Base-by-base conservation (phyloP, 2,113 vertebrate genomes). In the Lophochroa leadbeateri region DNA sequence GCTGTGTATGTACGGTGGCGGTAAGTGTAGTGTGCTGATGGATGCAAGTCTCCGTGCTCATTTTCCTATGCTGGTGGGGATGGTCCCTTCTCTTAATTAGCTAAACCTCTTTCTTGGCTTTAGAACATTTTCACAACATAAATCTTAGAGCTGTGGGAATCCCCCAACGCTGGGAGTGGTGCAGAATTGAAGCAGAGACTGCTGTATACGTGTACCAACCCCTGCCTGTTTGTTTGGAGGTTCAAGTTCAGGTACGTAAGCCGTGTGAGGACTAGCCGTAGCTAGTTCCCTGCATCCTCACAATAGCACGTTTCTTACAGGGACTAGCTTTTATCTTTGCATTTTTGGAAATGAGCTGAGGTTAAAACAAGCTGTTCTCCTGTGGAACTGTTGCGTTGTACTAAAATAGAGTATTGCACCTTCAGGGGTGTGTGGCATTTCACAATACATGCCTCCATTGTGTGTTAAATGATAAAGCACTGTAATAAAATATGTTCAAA, bases 391-490 rank as follows among this genome's bases (percentile, higher is more conserved):
- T 87, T 37, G 69, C 29, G 5, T 82, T 80, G 47, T 47, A 80
- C 44, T 71, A 84, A 89, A 87, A 82, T 82, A 95, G 95, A 92
- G 31, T 88, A 82, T 85, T 35, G 17, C 82, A 88, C 85, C 96
- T 97, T 94, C 67, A 82, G 88, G 92, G 83, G 88, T 86, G 61
- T 47, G 87, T 94, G 93, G 80, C 95, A 63, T 95, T 97, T 97
- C 88, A 82, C 85, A 96, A 35, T 83, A 58, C 24, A 16, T 96
- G 74, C 86, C 90, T 96, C 88, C 82, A 74, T 95, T 96, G 92
- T 94, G 91, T 88, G 78, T 87, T 98, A 96, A 97, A 91, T 97
- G 96, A 93, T 94, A 96, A 93, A 90, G 70, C 84, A 94, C 88
- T 92, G 50, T 88, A 90, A 97, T 95, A 97, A 98, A 94, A 94